Evolutionary conservation across 2,113 vertebrate genomes (phyloP).

Genomic region (Suricata suricatta): DNA sequence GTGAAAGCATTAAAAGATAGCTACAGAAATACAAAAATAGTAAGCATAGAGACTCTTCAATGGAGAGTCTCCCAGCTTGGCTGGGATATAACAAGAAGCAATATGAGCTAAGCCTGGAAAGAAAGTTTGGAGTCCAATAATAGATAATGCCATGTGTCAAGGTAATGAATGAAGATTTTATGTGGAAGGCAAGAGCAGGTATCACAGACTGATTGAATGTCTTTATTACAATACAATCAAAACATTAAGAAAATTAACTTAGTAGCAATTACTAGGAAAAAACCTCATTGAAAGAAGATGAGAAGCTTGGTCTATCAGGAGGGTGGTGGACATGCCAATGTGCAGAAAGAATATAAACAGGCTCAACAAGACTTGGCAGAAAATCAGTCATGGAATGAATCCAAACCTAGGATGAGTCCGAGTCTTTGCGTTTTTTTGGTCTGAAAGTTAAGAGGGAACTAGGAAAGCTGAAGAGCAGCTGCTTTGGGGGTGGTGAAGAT

Average conservation of each 20-base stretch:
- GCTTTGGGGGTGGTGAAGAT: not conserved
- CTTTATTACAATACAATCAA: not conserved
- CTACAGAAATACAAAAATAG: not conserved
- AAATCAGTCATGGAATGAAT: not conserved
- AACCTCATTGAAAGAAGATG: not conserved
- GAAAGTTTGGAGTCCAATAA: not conserved
- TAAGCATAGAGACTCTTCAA: not conserved
- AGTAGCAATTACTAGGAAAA: not conserved
- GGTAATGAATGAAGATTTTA: not conserved
- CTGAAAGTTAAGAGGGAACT: not conserved
- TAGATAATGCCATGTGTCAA: not conserved
- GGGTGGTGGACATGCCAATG: not conserved
- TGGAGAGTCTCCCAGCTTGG: not conserved
- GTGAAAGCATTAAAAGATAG: not conserved
- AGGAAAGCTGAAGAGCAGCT: not conserved
- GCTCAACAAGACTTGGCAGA: not conserved
- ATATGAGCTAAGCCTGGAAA: not conserved
- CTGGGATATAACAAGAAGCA: not conserved
- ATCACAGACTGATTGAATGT: not conserved
- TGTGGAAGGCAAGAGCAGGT: not conserved
- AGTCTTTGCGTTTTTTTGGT: not conserved
- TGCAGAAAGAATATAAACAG: not conserved
- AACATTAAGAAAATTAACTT: not conserved
- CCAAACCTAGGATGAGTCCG: not conserved
- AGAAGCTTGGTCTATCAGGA: not conserved